These are phyloP conservation scores for Tenthredo distinguenda DNA, from an alignment of 2,888 invertebrate genomes.

Conservation along the genomic window DNA sequence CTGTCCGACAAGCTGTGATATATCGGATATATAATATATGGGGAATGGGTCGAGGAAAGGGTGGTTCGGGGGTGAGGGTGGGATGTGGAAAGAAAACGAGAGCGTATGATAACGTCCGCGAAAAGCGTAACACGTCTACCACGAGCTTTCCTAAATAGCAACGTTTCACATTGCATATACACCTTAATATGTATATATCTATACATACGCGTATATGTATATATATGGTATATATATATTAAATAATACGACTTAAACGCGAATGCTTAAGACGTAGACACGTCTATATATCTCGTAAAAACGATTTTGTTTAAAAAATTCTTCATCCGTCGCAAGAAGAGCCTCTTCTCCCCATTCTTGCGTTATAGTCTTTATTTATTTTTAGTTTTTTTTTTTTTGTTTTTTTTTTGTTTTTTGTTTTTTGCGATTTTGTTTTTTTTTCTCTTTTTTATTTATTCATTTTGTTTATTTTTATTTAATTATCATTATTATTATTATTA, in stretches of 20 bases:
- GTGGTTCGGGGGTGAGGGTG: neutral
- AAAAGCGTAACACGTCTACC: slow-evolving; percentile 51
- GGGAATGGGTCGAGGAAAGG: neutral
- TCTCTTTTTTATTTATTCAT: slow-evolving; percentile 26
- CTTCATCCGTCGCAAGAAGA: slow-evolving; percentile 46
- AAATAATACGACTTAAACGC: slow-evolving; percentile 15
- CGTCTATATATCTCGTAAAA: slow-evolving; percentile 64
- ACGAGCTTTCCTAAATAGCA: slow-evolving; percentile 48
- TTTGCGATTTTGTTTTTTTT: slow-evolving; percentile 42
- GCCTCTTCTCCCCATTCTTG: slow-evolving; percentile 46
- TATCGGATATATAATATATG: neutral
- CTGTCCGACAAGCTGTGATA: neutral
- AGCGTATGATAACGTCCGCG: slow-evolving; percentile 27
- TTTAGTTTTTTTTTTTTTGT: slow-evolving; percentile 55
- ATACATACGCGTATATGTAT: slow-evolving; percentile 19
- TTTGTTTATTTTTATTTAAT: neutral
- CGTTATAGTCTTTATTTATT: slow-evolving; percentile 50
- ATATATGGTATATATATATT: slow-evolving; percentile 39
- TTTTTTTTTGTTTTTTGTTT: slow-evolving; percentile 30
- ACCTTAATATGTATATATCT: slow-evolving; percentile 42
- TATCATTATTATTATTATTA: slow-evolving; percentile 52
- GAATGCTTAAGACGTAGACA: slow-evolving; percentile 59
- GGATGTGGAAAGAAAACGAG: slow-evolving; percentile 1
- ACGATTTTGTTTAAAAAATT: slow-evolving; percentile 63
- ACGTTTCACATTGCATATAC: slow-evolving; percentile 51